These are phyloP conservation scores for Chlorospingus flavigularis DNA, from an alignment of 2,797 vertebrate genomes.

Conservation along the genomic window DNA sequence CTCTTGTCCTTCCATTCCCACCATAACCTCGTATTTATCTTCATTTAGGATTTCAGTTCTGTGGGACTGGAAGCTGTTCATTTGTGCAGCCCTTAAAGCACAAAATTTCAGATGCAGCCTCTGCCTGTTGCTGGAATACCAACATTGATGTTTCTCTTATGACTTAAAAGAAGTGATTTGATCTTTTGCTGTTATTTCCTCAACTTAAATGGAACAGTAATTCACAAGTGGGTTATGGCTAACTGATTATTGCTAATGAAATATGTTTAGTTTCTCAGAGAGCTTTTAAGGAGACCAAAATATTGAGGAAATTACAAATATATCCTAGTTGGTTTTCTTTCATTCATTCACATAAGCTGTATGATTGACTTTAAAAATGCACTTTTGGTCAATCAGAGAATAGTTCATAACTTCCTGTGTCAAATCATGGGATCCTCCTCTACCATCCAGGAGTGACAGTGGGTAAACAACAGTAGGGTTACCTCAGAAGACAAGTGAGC, in stretches of 20 bases:
- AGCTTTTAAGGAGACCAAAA: background rate
- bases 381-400: background rate
- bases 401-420: slow-evolving; percentile 50
- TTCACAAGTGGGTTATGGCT: background rate
- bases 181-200: background rate
- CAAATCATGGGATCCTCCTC: slow-evolving; percentile 21
- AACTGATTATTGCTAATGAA: background rate
- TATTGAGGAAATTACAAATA: background rate
- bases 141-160: background rate
- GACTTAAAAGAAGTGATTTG: background rate
- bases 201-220: background rate
- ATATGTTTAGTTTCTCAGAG: background rate
- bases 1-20: background rate
- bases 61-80: background rate
- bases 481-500: slow-evolving; percentile 21
- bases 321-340: background rate
- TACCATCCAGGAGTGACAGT: background rate
- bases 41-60: background rate
- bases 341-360: background rate
- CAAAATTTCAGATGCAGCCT: background rate
- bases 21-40: background rate
- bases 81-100: background rate
- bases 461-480: slow-evolving; percentile 42
- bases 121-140: background rate
- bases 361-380: background rate